Conservation (phyloP, 2,888 invertebrate genomes). For the Drosophila ustulata region DNA sequence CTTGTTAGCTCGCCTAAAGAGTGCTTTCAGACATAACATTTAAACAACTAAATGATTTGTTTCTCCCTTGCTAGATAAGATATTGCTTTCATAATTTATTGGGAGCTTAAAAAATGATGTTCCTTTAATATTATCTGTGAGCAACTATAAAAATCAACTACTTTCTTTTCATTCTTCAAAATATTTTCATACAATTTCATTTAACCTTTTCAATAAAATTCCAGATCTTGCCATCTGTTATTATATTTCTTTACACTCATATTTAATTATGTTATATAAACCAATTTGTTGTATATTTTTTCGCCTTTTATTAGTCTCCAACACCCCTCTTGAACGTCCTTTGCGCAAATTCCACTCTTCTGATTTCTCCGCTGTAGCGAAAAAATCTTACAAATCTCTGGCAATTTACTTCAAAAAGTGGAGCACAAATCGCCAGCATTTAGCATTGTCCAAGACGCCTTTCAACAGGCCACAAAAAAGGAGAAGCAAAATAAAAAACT, state of each 20-base stretch:
- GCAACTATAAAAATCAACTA: background rate
- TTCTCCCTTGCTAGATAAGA: too few species aligned
- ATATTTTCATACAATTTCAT: background rate
- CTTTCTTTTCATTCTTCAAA: background rate
- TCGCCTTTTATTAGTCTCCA: background rate
- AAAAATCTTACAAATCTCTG: conserved; percentile 43
- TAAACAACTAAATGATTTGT: background rate
- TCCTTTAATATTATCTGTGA: too few species aligned
- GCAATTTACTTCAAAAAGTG: conserved; percentile 55
- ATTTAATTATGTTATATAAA: conserved; percentile 15
- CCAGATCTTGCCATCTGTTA: background rate
- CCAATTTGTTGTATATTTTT: conserved; percentile 4
- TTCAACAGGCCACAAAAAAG: conserved; percentile 26
- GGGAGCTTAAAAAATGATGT: too few species aligned
- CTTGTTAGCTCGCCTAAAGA: background rate
- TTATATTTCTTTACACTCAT: background rate
- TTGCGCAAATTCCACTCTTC: conserved; percentile 21
- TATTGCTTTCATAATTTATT: too few species aligned
- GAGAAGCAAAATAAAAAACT: background rate
- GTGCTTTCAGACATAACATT: background rate
- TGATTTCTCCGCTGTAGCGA: conserved; percentile 44
- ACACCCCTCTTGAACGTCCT: conserved; percentile 5
- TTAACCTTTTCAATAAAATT: background rate
- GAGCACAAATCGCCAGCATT: conserved; percentile 62
- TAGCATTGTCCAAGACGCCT: conserved; percentile 64